A percentile compares a stretch with the other conserved stretches of the same genome.
Evolutionary conservation across 2,888 invertebrate genomes (phyloP).

Genomic region (Euplagia quadripunctaria): DNA sequence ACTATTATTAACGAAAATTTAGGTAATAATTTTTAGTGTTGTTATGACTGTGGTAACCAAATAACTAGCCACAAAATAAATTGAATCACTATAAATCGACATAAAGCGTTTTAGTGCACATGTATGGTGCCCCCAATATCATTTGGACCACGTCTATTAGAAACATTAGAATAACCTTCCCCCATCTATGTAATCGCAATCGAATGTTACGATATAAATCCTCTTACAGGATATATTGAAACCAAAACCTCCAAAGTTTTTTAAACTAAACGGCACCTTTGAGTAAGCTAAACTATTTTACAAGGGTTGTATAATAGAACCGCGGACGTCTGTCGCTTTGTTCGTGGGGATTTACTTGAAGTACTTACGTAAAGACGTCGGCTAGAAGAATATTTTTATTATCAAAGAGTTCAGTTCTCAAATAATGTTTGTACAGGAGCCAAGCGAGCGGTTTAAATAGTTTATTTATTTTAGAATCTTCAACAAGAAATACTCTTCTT

Average conservation of each 20-base stretch:
- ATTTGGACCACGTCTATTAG: constrained; percentile 5
- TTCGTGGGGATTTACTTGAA: constrained; percentile 52
- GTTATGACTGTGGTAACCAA: too few relatives aligned
- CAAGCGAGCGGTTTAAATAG: constrained; percentile 59
- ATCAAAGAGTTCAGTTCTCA: constrained; percentile 62
- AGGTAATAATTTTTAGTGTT: too few relatives aligned
- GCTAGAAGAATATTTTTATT: constrained; percentile 67
- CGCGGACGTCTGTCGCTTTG: constrained; percentile 42
- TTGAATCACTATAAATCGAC: too few relatives aligned
- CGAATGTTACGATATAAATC: constrained; percentile 26
- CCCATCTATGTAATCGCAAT: constrained; percentile 14
- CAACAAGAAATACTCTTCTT: too few relatives aligned
- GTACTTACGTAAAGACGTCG: constrained; percentile 56
- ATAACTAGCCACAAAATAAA: too few relatives aligned
- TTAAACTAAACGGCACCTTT: constrained; percentile 39
- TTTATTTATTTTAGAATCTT: too few relatives aligned
- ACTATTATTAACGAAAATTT: too few relatives aligned
- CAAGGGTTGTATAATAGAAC: constrained; percentile 49
- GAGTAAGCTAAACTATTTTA: constrained; percentile 38
- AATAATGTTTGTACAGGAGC: constrained; percentile 63
- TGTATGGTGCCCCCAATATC: not conserved
- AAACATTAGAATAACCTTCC: not conserved
- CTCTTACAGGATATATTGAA: constrained; percentile 29
- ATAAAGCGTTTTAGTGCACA: not conserved
- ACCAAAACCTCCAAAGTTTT: constrained; percentile 33